A percentile compares a stretch with the other conserved stretches of the same genome.
Conservation (phyloP, 2,888 invertebrate genomes). For the Patella depressa region DNA sequence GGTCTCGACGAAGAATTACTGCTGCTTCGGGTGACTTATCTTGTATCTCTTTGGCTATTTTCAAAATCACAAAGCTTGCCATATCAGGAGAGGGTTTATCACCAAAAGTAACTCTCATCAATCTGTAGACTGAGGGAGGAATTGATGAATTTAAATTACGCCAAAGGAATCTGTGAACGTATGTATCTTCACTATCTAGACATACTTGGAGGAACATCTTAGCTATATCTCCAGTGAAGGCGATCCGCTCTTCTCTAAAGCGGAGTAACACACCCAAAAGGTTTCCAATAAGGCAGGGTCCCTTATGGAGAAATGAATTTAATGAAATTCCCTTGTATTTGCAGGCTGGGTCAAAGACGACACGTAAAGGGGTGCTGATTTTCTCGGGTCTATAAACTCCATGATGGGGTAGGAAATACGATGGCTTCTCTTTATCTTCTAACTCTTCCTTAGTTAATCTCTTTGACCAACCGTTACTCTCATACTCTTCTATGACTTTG, state of each 20-base stretch:
- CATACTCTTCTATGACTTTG: slow-evolving; percentile 18
- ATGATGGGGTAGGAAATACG: slow-evolving; percentile 18
- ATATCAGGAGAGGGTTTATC: slow-evolving; percentile 28
- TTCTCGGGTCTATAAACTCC: slow-evolving; percentile 20
- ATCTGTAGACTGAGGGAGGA: background rate
- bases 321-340: slow-evolving; percentile 1
- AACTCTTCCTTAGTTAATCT: slow-evolving; percentile 3
- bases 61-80: slow-evolving; percentile 24
- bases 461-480: slow-evolving; percentile 21
- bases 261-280: slow-evolving; percentile 19
- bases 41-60: slow-evolving; percentile 17
- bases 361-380: slow-evolving; percentile 21
- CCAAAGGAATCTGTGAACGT: slow-evolving; percentile 26
- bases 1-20: slow-evolving; percentile 17
- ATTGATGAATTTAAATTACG: slow-evolving; percentile 16
- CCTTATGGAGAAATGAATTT: slow-evolving; percentile 24
- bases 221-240: slow-evolving; percentile 24
- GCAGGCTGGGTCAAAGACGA: slow-evolving; percentile 18
- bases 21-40: slow-evolving; percentile 17
- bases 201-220: slow-evolving; percentile 11
- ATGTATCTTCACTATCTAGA: slow-evolving; percentile 1
- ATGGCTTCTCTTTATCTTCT: slow-evolving; percentile 8
- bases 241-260: slow-evolving; percentile 14
- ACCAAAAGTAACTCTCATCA: slow-evolving; percentile 4
- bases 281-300: slow-evolving; percentile 21